Evolutionary conservation across 2,888 invertebrate genomes (phyloP), one percentile per base, ranked within the genome.

Genomic region (Caenorhabditis sp.): DNA sequence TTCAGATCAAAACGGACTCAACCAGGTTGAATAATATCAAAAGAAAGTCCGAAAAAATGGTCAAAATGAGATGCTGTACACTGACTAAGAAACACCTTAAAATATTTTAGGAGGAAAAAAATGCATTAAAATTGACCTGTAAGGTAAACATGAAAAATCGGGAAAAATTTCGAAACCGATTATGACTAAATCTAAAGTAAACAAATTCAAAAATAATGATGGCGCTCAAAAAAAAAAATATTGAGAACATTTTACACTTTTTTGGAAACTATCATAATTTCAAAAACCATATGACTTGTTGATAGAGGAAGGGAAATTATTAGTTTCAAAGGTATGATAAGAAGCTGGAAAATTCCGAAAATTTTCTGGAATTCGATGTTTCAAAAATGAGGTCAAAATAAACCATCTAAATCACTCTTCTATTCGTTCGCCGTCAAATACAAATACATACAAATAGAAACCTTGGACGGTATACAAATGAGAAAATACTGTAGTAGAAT

Each of bases 391-490:
- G 43, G 43, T 43, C 43, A 43, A 43, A 43, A 43, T 43, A 43
- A n/a, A 43, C 43, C 43, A 43, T 17, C 17, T 17, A 43, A 10
- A 43, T 43, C 43, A 17, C 12, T 43, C 17, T 43, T 43, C 10
- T 43, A 43, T 43, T 43, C 43, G 43, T 17, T 17, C 43, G 14
- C 43, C 17, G 43, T 43, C 43, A 43, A 43, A 43, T 43, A 43
- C 43, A 43, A 43, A 43, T 43, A 43, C 43, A 43, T 43, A 43
- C 43, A 43, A 43, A 43, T 43, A 43, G 43, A 43, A 43, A 43
- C 43, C 43, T 43, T 43, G 43, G 43, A 43, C 43, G 43, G 43
- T 43, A 43, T 43, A 43, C 43, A 43, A 43, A 43, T 14, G 43
- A 14, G 3, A 14, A 43, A 43, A 43, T 43, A 43, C 17, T 12